phyloP scores from a whole-genome alignment of 2,888 invertebrate species.

The Blera fallax region DNA sequence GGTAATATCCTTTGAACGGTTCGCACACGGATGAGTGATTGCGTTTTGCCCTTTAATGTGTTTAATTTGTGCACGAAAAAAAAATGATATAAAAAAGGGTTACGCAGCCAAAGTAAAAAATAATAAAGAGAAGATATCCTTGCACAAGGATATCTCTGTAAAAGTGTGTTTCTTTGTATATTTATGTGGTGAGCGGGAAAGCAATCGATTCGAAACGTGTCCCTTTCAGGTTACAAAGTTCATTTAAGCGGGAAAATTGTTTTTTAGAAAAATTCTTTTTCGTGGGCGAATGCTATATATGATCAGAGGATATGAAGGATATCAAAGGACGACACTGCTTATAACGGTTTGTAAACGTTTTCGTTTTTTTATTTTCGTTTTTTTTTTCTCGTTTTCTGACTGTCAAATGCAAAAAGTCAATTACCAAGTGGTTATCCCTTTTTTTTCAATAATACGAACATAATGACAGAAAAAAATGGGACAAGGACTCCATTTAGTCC shows the following conservation, averaged over 20 bases:
- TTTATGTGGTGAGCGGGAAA: conserved; percentile 23
- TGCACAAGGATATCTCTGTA: conserved; percentile 19
- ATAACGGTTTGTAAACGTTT: conserved; percentile 44
- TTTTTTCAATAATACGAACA: not conserved
- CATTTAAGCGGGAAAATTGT: conserved; percentile 60
- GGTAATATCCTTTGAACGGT: conserved; percentile 59
- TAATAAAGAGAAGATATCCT: conserved; percentile 11
- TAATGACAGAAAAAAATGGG: not conserved
- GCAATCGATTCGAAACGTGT: conserved; percentile 13
- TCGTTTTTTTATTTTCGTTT: not conserved
- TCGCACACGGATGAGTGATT: conserved; percentile 59
- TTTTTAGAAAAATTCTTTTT: conserved; percentile 4
- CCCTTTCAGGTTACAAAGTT: conserved; percentile 34
- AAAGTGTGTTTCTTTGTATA: conserved; percentile 8
- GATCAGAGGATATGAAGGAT: conserved; percentile 25
- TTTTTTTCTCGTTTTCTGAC: not conserved
- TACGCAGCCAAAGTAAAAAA: conserved; percentile 14
- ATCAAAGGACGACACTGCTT: conserved; percentile 5
- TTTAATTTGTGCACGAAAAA: conserved; percentile 37
- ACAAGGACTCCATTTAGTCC: conserved; percentile 41
- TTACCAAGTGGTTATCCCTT: conserved; percentile 29
- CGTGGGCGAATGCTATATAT: conserved; percentile 18
- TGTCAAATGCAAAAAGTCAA: conserved; percentile 57
- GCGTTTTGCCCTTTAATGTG: conserved; percentile 61
- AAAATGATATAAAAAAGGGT: conserved; percentile 20